phyloP scores from a whole-genome alignment of 2,888 invertebrate species.

The Sphecodes monilicornis region DNA sequence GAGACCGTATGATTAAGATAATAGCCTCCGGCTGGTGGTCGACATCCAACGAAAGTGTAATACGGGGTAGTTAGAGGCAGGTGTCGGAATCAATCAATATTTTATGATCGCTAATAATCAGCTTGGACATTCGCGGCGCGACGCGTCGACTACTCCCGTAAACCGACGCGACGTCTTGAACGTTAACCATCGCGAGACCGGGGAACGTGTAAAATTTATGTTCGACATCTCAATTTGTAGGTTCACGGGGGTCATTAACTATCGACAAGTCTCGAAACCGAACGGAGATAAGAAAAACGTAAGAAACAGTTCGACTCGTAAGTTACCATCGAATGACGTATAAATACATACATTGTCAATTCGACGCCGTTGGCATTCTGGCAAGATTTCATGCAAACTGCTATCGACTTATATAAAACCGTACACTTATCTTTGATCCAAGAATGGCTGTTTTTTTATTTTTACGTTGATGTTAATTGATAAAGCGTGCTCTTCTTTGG shows the following conservation, averaged over 20 bases:
- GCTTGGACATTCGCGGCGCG: slow-evolving; percentile 59
- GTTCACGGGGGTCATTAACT: neutral
- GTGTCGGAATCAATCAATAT: slow-evolving; percentile 76
- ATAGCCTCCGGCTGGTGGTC: slow-evolving; percentile 51
- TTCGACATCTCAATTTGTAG: slow-evolving; percentile 61
- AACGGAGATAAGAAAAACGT: neutral
- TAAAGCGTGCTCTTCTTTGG: neutral
- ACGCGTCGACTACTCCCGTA: slow-evolving; percentile 61
- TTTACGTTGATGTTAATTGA: neutral
- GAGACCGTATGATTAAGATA: slow-evolving; percentile 38
- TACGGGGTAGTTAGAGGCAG: slow-evolving; percentile 73
- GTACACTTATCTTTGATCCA: neutral
- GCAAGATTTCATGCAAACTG: neutral
- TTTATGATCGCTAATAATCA: slow-evolving; percentile 77
- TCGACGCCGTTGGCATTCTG: neutral
- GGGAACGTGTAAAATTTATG: slow-evolving; percentile 52
- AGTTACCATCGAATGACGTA: neutral
- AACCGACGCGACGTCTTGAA: slow-evolving; percentile 28
- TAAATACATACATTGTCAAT: slow-evolving; percentile 10
- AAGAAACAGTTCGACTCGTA: neutral
- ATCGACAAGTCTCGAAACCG: neutral
- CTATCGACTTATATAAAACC: neutral
- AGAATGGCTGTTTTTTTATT: neutral
- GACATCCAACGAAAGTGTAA: slow-evolving; percentile 54
- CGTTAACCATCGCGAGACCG: slow-evolving; percentile 35